A percentile compares a stretch with the other conserved stretches of the same genome.
phyloP scores from a whole-genome alignment of 2,888 invertebrate species.

The Papilio demoleus region DNA sequence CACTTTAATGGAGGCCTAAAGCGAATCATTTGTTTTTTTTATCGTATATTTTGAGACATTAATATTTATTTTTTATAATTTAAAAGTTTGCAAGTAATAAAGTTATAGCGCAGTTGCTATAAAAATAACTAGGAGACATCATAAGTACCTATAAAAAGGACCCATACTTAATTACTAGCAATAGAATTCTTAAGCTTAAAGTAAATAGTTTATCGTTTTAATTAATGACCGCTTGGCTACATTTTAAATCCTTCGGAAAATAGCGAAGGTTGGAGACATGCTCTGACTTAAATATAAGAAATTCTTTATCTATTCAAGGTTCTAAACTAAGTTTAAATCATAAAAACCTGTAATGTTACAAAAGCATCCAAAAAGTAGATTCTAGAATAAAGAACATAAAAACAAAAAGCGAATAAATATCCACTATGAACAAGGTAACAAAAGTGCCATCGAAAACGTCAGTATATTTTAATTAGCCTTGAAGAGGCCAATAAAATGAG shows the following conservation, averaged over 20 bases:
- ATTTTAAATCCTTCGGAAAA: no score
- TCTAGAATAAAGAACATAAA: neutral
- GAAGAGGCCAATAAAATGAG: conserved; percentile 46
- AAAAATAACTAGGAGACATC: no score
- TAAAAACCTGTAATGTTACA: neutral
- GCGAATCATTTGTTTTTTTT: neutral
- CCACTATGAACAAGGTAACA: neutral
- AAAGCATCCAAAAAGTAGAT: neutral
- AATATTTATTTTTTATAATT: neutral
- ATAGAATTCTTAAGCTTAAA: no score
- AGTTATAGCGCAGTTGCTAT: no score
- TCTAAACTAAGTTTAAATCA: neutral
- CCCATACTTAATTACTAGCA: no score
- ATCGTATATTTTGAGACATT: neutral
- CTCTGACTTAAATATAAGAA: no score
- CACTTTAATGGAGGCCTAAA: conserved; percentile 29
- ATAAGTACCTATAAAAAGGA: no score
- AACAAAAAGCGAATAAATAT: conserved; percentile 22
- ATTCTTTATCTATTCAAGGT: neutral
- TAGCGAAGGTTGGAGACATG: no score
- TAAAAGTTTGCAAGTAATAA: no score
- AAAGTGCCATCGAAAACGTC: conserved; percentile 38
- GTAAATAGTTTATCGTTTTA: no score
- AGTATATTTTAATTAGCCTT: conserved; percentile 45
- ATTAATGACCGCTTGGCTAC: no score